Percentiles rank a stretch among this genome's conserved stretches.
These are phyloP conservation scores for Petromus typicus DNA, from an alignment of 2,113 vertebrate genomes.

Conservation along the genomic window DNA sequence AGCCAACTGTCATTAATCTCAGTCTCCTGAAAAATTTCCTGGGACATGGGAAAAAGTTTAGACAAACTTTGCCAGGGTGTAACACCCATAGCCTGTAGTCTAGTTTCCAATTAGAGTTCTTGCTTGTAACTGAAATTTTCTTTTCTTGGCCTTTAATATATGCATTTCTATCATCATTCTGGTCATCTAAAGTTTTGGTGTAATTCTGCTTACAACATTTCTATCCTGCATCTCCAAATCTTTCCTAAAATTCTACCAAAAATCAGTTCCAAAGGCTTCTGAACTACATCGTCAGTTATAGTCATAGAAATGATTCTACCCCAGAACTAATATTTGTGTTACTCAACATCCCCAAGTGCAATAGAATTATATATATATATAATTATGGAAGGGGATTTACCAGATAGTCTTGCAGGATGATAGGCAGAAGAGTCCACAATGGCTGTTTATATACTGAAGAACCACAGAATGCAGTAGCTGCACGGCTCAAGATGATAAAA, in stretches of 20 bases:
- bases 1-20: no score
- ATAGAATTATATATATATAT: not conserved
- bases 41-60: not conserved
- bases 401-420: not conserved
- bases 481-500: not conserved
- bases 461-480: not conserved
- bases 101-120: not conserved
- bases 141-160: not conserved
- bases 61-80: not conserved
- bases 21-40: not conserved
- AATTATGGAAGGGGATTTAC: not conserved
- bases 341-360: not conserved
- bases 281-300: not conserved
- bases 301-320: not conserved
- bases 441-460: not conserved
- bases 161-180: not conserved
- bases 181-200: not conserved
- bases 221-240: not conserved
- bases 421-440: not conserved
- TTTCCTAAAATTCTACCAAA: not conserved
- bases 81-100: not conserved
- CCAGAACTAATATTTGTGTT: not conserved
- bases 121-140: not conserved
- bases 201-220: not conserved
- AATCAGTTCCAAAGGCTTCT: not conserved